Percentiles rank a stretch among this genome's conserved stretches.
Conservation (phyloP, 2,888 invertebrate genomes). For the Prionchulus punctatus region DNA sequence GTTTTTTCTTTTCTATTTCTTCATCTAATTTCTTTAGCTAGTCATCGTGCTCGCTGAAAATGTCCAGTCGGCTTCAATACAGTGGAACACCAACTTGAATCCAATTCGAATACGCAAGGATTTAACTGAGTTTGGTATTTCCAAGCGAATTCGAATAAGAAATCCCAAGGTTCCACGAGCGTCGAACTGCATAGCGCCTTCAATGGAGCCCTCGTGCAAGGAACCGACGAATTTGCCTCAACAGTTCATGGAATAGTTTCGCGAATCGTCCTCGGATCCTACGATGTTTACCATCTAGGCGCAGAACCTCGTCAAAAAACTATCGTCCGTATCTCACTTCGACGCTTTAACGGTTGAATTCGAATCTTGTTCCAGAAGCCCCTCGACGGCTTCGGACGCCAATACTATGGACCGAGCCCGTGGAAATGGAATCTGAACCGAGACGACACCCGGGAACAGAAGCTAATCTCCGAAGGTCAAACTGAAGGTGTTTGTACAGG, state of each 20-base stretch:
- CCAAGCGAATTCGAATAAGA: too few relatives aligned
- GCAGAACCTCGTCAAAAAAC: too few relatives aligned
- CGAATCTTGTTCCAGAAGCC: neutral
- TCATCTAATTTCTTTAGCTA: too few relatives aligned
- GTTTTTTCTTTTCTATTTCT: too few relatives aligned
- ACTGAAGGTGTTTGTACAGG: constrained; percentile 23
- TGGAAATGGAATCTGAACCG: constrained; percentile 18
- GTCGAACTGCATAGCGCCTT: too few relatives aligned
- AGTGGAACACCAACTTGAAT: too few relatives aligned
- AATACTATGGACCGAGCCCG: constrained; percentile 7
- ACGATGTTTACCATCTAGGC: too few relatives aligned
- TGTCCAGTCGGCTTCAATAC: too few relatives aligned
- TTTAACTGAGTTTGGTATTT: too few relatives aligned
- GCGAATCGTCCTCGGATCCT: neutral
- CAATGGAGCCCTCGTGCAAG: neutral
- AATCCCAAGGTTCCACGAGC: too few relatives aligned
- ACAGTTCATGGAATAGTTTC: constrained; percentile 1
- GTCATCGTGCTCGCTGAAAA: too few relatives aligned
- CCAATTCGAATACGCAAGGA: too few relatives aligned
- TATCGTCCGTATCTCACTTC: neutral
- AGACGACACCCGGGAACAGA: constrained; percentile 26
- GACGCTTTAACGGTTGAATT: neutral
- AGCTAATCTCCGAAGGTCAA: constrained; percentile 24
- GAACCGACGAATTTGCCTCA: neutral
- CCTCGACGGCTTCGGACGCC: neutral